phyloP scores from a whole-genome alignment of 2,113 vertebrate species.

The Otolemur garnettii region DNA sequence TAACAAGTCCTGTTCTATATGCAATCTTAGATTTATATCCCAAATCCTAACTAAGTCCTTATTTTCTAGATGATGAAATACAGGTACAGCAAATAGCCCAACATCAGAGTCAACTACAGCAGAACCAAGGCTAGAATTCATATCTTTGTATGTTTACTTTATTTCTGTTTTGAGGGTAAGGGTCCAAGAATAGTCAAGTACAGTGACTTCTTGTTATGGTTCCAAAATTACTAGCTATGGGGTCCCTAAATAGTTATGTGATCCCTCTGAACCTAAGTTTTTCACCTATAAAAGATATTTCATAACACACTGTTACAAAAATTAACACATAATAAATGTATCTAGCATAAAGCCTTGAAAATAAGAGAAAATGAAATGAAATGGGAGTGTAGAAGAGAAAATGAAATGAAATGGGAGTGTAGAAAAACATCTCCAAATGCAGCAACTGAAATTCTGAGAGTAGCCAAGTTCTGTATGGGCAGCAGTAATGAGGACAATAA shows the following conservation, averaged over 20 bases:
- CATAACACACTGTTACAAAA: neutral
- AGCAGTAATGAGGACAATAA: neutral
- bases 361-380: constrained; percentile 19
- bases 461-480: neutral
- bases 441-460: constrained; percentile 42
- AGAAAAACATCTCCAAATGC: neutral
- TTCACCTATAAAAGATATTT: constrained; percentile 7
- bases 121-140: constrained; percentile 42
- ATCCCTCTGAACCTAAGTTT: neutral
- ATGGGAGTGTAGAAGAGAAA: neutral
- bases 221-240: neutral
- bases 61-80: constrained; percentile 28
- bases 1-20: neutral
- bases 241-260: neutral
- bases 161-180: neutral
- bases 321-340: neutral
- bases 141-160: constrained; percentile 9
- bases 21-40: neutral
- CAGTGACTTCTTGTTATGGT: neutral
- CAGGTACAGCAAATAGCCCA: neutral
- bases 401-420: neutral
- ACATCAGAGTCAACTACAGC: neutral
- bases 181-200: neutral
- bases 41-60: neutral
- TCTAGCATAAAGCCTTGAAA: neutral